Conservation (phyloP, 2,888 invertebrate genomes). For the Liposcelis brunnea region DNA sequence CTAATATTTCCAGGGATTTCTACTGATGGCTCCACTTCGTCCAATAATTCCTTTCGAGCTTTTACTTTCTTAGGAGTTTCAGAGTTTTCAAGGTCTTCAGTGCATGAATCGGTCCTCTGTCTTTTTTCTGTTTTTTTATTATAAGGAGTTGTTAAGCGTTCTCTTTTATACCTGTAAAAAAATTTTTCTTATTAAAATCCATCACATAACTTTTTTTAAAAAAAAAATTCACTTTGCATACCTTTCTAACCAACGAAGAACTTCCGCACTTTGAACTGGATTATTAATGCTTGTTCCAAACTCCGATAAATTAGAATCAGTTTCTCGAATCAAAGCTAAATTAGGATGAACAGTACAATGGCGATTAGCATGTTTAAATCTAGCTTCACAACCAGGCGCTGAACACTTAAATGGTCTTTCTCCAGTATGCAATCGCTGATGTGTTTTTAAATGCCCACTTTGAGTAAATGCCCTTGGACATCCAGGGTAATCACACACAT, state of each 20-base stretch:
- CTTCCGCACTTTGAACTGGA: constrained; percentile 32
- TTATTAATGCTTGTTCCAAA: constrained; percentile 24
- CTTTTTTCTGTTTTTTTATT: constrained; percentile 5
- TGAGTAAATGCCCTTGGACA: constrained; percentile 56
- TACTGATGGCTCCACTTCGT: constrained; percentile 21
- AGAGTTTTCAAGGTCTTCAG: too few species aligned
- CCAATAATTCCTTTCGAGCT: constrained; percentile 19
- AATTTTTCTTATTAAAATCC: too few species aligned
- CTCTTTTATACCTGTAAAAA: constrained; percentile 23
- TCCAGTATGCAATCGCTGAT: constrained; percentile 57
- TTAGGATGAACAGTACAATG: constrained; percentile 56
- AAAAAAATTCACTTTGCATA: constrained; percentile 16
- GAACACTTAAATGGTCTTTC: constrained; percentile 58
- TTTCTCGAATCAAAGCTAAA: constrained; percentile 33
- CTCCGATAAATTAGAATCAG: constrained; percentile 31
- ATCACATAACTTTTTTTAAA: too few species aligned
- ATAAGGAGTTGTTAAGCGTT: constrained; percentile 20
- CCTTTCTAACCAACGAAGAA: constrained; percentile 35
- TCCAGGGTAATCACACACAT: constrained; percentile 52
- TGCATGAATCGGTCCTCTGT: too few species aligned
- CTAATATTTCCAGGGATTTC: constrained; percentile 9
- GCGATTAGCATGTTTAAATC: constrained; percentile 60
- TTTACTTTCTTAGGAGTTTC: constrained; percentile 11
- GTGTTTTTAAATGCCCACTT: constrained; percentile 60
- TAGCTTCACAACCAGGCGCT: constrained; percentile 39